These are phyloP conservation scores for Gymnopithys bicolor DNA, from an alignment of 2,797 vertebrate species.

Conservation along the genomic window DNA sequence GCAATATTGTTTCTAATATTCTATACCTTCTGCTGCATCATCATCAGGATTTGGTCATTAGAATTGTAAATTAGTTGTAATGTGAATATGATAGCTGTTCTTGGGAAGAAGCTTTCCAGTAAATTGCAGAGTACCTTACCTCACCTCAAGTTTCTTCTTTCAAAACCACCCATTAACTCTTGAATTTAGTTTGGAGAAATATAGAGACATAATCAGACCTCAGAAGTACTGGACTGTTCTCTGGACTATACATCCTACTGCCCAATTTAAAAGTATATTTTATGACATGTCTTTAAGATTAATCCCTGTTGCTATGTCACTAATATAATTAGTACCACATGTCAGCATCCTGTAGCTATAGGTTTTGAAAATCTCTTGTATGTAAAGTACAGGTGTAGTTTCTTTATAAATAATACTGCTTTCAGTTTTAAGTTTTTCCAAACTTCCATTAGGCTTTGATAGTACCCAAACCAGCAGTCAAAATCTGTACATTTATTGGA, in stretches of 20 bases:
- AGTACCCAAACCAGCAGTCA: neutral
- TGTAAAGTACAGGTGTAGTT: neutral
- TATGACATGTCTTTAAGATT: neutral
- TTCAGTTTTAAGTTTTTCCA: neutral
- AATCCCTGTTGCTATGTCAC: neutral
- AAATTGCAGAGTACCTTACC: neutral
- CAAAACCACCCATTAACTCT: neutral
- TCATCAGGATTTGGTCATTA: neutral
- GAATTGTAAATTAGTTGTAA: neutral
- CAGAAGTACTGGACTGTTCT: neutral
- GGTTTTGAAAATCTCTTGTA: neutral
- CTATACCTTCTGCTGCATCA: neutral
- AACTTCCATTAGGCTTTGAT: neutral
- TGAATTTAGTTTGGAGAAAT: neutral
- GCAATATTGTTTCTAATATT: neutral
- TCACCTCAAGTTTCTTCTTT: neutral
- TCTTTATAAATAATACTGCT: neutral
- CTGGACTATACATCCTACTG: neutral
- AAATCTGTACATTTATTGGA: neutral
- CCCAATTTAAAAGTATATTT: neutral
- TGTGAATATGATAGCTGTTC: neutral
- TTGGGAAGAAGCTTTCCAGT: neutral
- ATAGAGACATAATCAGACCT: neutral
- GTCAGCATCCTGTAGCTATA: neutral
- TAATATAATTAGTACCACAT: neutral